Evolutionary conservation across 1,140 invertebrate species (phyloP), one percentile per base, ranked within the genome.

Genomic region (Battus philenor): DNA sequence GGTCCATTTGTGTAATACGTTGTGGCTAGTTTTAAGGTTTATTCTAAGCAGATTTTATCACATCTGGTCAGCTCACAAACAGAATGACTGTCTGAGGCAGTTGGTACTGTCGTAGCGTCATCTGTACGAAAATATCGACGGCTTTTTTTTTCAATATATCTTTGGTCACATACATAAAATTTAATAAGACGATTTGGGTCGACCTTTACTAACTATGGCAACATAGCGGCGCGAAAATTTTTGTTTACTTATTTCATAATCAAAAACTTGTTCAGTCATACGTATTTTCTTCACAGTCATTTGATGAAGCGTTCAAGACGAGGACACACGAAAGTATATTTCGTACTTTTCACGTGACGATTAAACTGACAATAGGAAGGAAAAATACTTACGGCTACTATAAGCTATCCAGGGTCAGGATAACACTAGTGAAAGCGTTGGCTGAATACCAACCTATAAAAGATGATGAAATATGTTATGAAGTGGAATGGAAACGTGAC

Each of bases 231-330:
- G 66, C 50, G 52, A 69, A 62, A 54, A 54, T 52, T 58, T 62
- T 48, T 60, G 44, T 67, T 63, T 53, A 57, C 50, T 53, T 54
- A 58, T 69, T 69, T 66, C 55, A 52, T 60, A 57, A 63, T 54
- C 38, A 17, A 31, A 57, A 56, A 56, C 54, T 60, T 46, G 62
- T 50, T 53, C 50, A n/a, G n/a, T n/a, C n/a, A n/a, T n/a, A n/a
- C n/a, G n/a, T n/a, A n/a, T n/a, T n/a, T n/a, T n/a, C n/a, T n/a
- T n/a, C n/a, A n/a, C 16, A 12, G 30, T 44, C 41, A 22, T 31
- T 32, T 34, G 33, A 11, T 11, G 33, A 10, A n/a, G 12, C 26
- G 10, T 39, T n/a, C 17, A 39, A 26, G 11, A 39, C 20, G 11
- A n/a, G n/a, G n/a, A 39, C 15, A 12, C 22, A 27, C 22, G 36